A percentile compares a stretch with the other conserved stretches of the same genome.
These are phyloP conservation scores for Melieria omissa DNA, from an alignment of 2,888 invertebrate genomes.

Conservation along the genomic window DNA sequence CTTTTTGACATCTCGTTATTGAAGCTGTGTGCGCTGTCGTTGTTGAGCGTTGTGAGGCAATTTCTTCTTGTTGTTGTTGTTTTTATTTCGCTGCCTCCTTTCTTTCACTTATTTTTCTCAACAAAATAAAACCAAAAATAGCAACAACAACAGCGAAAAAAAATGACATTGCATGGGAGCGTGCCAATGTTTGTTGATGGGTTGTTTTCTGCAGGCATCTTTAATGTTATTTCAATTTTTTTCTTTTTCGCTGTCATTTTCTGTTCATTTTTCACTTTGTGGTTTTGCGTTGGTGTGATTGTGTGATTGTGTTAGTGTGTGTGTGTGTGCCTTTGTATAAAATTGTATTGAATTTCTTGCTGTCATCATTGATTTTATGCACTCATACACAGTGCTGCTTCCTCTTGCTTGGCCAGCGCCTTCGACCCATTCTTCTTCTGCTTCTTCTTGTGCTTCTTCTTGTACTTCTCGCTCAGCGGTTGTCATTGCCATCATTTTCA, in stretches of 20 bases:
- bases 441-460: conserved; percentile 21
- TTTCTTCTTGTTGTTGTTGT: too few relatives aligned
- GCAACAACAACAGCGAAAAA: too few relatives aligned
- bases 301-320: not conserved
- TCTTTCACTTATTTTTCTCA: too few relatives aligned
- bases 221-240: not conserved
- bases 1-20: conserved; percentile 61
- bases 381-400: conserved; percentile 19
- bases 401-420: conserved; percentile 36
- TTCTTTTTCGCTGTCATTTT: conserved; percentile 19
- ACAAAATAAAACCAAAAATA: too few relatives aligned
- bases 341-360: conserved; percentile 36
- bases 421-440: conserved; percentile 18
- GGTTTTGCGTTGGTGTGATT: not conserved
- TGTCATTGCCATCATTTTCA: conserved; percentile 22
- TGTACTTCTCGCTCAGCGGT: conserved; percentile 27
- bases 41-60: too few relatives aligned
- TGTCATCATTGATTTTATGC: conserved; percentile 43
- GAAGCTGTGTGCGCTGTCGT: conserved; percentile 4
- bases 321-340: conserved; percentile 17
- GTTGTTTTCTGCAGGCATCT: not conserved
- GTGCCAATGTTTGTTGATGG: too few relatives aligned
- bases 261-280: conserved; percentile 20
- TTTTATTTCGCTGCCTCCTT: too few relatives aligned
- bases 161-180: too few relatives aligned